Evolutionary conservation across 1,140 invertebrate genomes (phyloP).

Genomic region (Drosophila nasuta): DNA sequence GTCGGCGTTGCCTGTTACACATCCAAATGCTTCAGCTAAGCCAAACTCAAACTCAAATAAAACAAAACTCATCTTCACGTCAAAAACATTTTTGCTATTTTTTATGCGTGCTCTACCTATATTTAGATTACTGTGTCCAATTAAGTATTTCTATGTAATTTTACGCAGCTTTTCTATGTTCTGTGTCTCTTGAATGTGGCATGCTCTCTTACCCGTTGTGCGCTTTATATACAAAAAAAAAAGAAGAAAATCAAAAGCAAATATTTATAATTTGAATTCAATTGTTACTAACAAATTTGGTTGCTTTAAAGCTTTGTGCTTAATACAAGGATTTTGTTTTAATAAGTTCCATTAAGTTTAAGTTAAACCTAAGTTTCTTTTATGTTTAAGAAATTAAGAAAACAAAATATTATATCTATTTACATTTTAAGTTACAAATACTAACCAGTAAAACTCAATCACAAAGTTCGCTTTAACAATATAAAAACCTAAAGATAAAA

Average conservation of each 20-base stretch:
- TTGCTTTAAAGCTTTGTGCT: slow-evolving; percentile 78
- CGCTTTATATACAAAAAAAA: slow-evolving; percentile 57
- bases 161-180: slow-evolving; percentile 54
- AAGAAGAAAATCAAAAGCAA: slow-evolving; percentile 27
- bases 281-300: slow-evolving; percentile 72
- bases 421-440: slow-evolving; percentile 68
- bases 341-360: slow-evolving; percentile 47
- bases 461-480: slow-evolving; percentile 70
- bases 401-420: slow-evolving; percentile 42
- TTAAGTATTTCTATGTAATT: slow-evolving; percentile 33
- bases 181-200: slow-evolving; percentile 63
- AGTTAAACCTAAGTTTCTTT: slow-evolving; percentile 45
- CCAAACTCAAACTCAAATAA: slow-evolving; percentile 16
- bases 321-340: slow-evolving; percentile 62
- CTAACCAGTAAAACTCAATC: slow-evolving; percentile 74
- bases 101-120: slow-evolving; percentile 15
- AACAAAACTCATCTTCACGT: background rate
- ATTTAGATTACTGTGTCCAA: slow-evolving; percentile 6
- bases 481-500: slow-evolving; percentile 38
- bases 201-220: slow-evolving; percentile 63
- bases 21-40: slow-evolving; percentile 12
- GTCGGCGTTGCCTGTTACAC: slow-evolving; percentile 44
- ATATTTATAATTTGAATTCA: slow-evolving; percentile 44
- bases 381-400: slow-evolving; percentile 42
- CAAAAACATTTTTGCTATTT: slow-evolving; percentile 18